phyloP scores from a whole-genome alignment of 2,797 vertebrate species.

The Morelia viridis region DNA sequence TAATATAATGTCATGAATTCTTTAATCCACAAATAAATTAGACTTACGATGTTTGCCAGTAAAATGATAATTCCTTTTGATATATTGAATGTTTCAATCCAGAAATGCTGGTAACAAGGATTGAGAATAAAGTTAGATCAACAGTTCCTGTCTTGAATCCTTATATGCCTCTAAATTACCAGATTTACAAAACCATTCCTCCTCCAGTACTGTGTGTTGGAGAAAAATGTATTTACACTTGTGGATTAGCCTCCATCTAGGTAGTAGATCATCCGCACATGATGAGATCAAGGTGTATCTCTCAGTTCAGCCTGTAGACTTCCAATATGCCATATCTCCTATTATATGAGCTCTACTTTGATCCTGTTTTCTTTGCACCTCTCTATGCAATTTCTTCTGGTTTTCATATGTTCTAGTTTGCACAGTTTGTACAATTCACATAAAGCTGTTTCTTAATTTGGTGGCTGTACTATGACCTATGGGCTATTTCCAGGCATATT shows the following conservation, averaged over 20 bases:
- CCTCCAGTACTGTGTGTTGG: not conserved
- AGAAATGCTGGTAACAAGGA: not conserved
- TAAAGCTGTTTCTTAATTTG: not conserved
- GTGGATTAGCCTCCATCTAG: not conserved
- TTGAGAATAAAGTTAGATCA: not conserved
- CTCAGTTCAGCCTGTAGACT: not conserved
- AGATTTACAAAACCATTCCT: not conserved
- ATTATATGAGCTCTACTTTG: not conserved
- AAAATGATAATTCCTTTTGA: not conserved
- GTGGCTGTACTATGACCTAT: not conserved
- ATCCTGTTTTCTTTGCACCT: not conserved
- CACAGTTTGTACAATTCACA: not conserved
- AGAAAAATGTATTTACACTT: not conserved
- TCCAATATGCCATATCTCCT: not conserved
- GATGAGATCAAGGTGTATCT: not conserved
- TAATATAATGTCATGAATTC: not conserved
- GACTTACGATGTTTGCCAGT: not conserved
- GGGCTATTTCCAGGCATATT: not conserved
- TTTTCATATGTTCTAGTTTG: not conserved
- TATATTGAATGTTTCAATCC: not conserved
- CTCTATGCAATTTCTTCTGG: not conserved
- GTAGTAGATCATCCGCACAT: not conserved
- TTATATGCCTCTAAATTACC: not conserved
- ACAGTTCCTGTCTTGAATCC: not conserved
- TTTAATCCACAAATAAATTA: not conserved